Percentiles rank a stretch among this genome's conserved stretches.
Evolutionary conservation across 2,113 vertebrate species (phyloP).

Genomic region (Chlorodrepanis virens): DNA sequence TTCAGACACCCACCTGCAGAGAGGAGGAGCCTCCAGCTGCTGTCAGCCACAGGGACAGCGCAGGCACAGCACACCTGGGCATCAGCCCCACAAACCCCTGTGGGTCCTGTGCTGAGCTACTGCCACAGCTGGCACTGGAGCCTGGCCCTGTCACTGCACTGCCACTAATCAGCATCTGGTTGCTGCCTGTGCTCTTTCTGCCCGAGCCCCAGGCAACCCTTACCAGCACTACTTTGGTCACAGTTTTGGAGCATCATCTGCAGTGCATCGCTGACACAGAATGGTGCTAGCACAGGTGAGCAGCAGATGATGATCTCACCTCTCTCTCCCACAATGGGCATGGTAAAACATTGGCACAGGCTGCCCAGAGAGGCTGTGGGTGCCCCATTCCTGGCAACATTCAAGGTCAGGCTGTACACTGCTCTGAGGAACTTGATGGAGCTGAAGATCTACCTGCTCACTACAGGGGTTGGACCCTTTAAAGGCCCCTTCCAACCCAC

Average conservation of each 20-base stretch:
- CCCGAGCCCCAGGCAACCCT: not conserved
- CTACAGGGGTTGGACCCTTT: not conserved
- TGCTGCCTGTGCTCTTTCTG: not conserved
- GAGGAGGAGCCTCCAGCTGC: not conserved
- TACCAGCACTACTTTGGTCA: not conserved
- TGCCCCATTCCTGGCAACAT: not conserved
- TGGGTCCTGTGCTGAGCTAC: not conserved
- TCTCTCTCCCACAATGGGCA: no score
- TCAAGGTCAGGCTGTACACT: not conserved
- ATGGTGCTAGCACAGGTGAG: not conserved
- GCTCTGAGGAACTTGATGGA: not conserved
- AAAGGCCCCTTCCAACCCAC: not conserved
- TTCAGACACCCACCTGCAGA: not conserved
- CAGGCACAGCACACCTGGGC: not conserved
- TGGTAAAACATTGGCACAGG: not conserved
- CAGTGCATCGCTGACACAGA: not conserved
- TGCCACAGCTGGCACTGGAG: not conserved
- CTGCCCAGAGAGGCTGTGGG: not conserved
- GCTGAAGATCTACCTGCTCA: not conserved
- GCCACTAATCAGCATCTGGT: not conserved
- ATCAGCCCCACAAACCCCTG: not conserved
- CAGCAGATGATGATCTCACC: not conserved
- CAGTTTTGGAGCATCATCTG: not conserved
- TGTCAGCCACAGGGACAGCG: fast-evolving
- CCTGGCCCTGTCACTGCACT: not conserved